These are phyloP conservation scores for Ctenopoma kingsleyae DNA, from an alignment of 2,797 vertebrate genomes.

Conservation along the genomic window DNA sequence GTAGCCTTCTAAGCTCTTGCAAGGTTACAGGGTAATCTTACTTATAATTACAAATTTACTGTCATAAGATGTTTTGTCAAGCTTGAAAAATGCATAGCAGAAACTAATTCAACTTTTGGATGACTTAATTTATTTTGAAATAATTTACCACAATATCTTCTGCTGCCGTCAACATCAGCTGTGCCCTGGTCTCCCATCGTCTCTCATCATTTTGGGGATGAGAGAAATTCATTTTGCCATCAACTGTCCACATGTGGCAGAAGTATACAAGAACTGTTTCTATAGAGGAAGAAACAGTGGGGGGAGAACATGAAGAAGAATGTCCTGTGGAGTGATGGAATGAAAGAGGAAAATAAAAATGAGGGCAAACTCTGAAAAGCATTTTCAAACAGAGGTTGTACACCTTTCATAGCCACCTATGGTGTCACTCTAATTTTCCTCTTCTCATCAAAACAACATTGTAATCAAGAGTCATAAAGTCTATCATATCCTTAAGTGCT, in stretches of 20 bases:
- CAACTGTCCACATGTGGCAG: constrained; percentile 75
- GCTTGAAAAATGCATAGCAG: constrained; percentile 21
- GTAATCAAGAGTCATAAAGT: constrained; percentile 40
- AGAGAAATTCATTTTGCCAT: constrained; percentile 77
- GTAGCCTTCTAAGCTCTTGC: constrained; percentile 38
- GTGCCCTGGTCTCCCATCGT: constrained; percentile 61
- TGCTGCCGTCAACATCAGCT: constrained; percentile 64
- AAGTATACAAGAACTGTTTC: constrained; percentile 52
- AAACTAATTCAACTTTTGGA: constrained; percentile 30
- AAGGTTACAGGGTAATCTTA: constrained; percentile 44
- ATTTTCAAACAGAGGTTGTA: constrained; percentile 51
- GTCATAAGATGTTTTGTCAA: constrained; percentile 50
- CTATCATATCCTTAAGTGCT: constrained; percentile 19
- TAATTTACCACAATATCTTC: constrained; percentile 61
- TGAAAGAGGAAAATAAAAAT: constrained; percentile 73
- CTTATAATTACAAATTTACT: constrained; percentile 56
- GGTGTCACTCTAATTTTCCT: constrained; percentile 25
- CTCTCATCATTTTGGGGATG: constrained; percentile 71
- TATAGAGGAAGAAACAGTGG: constrained; percentile 54
- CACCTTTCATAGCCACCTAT: constrained; percentile 41
- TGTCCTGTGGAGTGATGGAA: constrained; percentile 68
- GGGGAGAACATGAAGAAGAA: constrained; percentile 52
- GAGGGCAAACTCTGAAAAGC: constrained; percentile 58
- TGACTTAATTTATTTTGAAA: constrained; percentile 62
- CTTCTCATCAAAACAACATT: constrained; percentile 37